Conservation (phyloP, 2,888 invertebrate species). For the Luperina nickerlii region DNA sequence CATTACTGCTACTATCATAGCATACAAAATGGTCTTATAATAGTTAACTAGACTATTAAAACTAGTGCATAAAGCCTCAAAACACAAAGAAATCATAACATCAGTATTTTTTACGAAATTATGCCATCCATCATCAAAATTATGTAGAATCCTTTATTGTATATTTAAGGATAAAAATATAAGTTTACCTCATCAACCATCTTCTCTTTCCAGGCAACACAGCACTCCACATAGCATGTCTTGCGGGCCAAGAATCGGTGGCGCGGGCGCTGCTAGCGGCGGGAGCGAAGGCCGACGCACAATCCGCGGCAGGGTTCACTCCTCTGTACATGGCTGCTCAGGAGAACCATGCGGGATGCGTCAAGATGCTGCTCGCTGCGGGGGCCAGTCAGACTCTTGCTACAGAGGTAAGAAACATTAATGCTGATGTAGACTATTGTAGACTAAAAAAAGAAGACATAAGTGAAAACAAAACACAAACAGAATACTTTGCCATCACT, state of each 20-base stretch:
- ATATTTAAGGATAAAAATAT: not conserved
- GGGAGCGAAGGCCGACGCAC: conserved; percentile 98
- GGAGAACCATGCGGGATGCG: conserved; percentile 98
- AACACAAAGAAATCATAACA: not conserved
- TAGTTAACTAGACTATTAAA: not conserved
- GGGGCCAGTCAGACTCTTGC: conserved; percentile 99
- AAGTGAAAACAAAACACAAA: too few relatives aligned
- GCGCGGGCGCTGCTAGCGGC: conserved; percentile 97
- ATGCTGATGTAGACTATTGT: not conserved
- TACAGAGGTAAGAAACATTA: conserved; percentile 93
- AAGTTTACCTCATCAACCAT: not conserved
- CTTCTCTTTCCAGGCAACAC: conserved; percentile 91
- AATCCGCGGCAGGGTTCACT: conserved; percentile 99
- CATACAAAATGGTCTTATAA: too few relatives aligned
- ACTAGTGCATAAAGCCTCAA: not conserved
- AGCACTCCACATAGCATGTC: conserved; percentile 98
- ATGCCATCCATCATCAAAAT: not conserved
- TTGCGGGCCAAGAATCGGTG: conserved; percentile 98
- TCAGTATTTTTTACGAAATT: not conserved
- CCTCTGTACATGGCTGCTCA: conserved; percentile 99
- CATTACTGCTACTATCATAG: too few relatives aligned
- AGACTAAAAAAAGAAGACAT: too few relatives aligned
- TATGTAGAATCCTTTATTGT: not conserved
- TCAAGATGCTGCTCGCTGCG: conserved; percentile 96
- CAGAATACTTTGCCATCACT: too few relatives aligned